Conservation (phyloP, 2,888 invertebrate species). For the Eudasyphora cyanicolor region DNA sequence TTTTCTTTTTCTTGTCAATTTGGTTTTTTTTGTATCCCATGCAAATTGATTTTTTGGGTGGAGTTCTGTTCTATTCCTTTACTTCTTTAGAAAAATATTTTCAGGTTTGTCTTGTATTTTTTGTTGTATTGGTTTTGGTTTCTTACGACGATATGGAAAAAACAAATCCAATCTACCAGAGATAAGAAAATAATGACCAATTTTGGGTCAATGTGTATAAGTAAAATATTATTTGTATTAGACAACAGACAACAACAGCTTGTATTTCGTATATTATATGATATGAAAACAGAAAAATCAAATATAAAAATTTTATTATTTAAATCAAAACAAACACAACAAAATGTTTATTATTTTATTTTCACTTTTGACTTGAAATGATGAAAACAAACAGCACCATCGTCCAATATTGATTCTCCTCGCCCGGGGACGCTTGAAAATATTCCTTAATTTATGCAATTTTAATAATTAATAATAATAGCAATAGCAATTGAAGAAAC, state of each 20-base stretch:
- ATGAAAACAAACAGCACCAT: too few species aligned
- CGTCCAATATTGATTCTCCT: neutral
- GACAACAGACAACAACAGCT: too few species aligned
- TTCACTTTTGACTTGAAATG: neutral
- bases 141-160: neutral
- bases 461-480: too few species aligned
- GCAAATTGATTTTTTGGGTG: neutral
- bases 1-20: neutral
- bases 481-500: neutral
- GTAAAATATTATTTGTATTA: conserved; percentile 27
- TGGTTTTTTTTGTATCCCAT: neutral
- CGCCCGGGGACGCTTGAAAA: neutral
- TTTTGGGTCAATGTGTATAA: conserved; percentile 13
- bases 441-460: neutral
- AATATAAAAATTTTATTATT: conserved; percentile 28
- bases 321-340: conserved; percentile 9
- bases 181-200: neutral
- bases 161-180: conserved; percentile 4
- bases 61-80: too few species aligned
- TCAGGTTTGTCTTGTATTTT: conserved; percentile 9
- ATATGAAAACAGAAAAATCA: conserved; percentile 22
- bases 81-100: neutral
- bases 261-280: conserved; percentile 35
- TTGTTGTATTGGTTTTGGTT: neutral
- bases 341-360: too few species aligned